Evolutionary conservation across 1,140 invertebrate genomes (phyloP).

Genomic region (Pomacea maculata): DNA sequence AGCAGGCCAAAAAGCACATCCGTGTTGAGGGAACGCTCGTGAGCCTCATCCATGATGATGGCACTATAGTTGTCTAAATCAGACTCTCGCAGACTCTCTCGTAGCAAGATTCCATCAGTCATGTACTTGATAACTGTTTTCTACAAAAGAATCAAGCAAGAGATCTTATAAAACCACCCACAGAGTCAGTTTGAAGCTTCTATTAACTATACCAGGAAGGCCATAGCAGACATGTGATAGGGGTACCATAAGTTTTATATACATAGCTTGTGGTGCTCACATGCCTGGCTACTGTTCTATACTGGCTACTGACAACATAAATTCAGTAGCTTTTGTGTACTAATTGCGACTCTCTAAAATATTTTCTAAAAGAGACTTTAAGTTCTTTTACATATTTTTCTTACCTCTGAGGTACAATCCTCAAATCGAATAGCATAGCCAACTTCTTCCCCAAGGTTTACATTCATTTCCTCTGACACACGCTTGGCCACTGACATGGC

Average conservation of each 20-base stretch:
- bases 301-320: no score
- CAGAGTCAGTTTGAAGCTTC: no score
- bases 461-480: slow-evolving; percentile 97
- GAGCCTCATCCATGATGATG: slow-evolving; percentile 99
- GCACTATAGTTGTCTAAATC: slow-evolving; percentile 96
- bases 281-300: not conserved
- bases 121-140: slow-evolving; percentile 91
- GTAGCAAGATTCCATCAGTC: slow-evolving; percentile 97
- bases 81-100: slow-evolving; percentile 93
- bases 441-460: slow-evolving; percentile 79
- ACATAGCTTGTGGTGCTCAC: not conserved
- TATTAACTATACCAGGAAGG: no score
- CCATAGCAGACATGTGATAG: not conserved
- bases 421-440: slow-evolving; percentile 99
- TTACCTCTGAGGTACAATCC: slow-evolving; percentile 93
- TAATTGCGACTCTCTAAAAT: no score
- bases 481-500: slow-evolving; percentile 99
- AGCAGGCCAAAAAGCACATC: slow-evolving; percentile 98
- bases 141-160: slow-evolving; percentile 53
- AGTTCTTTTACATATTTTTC: not conserved
- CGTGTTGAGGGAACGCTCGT: slow-evolving; percentile 96
- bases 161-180: not conserved
- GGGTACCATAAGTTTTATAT: not conserved
- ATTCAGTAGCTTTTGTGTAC: no score
- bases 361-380: no score